A percentile compares a stretch with the other conserved stretches of the same genome.
Evolutionary conservation across 2,888 invertebrate genomes (phyloP).

Genomic region (Pristionchus entomophagus): DNA sequence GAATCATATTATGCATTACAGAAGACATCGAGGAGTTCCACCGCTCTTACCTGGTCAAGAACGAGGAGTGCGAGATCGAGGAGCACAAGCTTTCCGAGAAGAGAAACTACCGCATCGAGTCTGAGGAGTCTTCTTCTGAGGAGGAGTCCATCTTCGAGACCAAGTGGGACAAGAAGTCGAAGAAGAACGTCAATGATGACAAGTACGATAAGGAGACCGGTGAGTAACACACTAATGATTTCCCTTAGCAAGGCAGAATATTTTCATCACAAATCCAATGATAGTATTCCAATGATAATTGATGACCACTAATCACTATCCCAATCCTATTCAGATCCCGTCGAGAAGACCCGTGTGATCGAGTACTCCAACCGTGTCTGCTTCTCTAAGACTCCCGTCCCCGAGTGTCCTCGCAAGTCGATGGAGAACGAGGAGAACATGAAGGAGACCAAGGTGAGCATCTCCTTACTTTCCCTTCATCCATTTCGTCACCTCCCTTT

Average conservation of each 20-base stretch:
- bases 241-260: too few species aligned
- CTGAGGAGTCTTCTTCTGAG: slow-evolving; percentile 14
- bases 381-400: slow-evolving; percentile 68
- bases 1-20: neutral
- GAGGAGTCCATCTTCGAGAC: slow-evolving; percentile 1
- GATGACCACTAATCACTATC: too few species aligned
- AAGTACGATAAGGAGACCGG: neutral
- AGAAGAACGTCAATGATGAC: slow-evolving; percentile 5
- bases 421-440: neutral
- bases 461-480: too few species aligned
- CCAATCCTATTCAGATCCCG: slow-evolving; percentile 65
- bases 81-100: slow-evolving; percentile 37
- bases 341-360: slow-evolving; percentile 62
- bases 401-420: slow-evolving; percentile 57
- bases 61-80: slow-evolving; percentile 49
- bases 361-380: slow-evolving; percentile 69
- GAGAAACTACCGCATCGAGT: neutral
- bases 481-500: too few species aligned
- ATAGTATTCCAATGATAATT: neutral
- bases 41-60: slow-evolving; percentile 44
- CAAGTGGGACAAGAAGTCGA: neutral
- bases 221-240: neutral
- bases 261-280: neutral
- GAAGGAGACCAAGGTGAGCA: slow-evolving; percentile 38
- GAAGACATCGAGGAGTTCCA: slow-evolving; percentile 49